Evolutionary conservation across 2,888 invertebrate species (phyloP), one percentile per base, ranked within the genome.

Genomic region (Lepeophtheirus nordmannii): DNA sequence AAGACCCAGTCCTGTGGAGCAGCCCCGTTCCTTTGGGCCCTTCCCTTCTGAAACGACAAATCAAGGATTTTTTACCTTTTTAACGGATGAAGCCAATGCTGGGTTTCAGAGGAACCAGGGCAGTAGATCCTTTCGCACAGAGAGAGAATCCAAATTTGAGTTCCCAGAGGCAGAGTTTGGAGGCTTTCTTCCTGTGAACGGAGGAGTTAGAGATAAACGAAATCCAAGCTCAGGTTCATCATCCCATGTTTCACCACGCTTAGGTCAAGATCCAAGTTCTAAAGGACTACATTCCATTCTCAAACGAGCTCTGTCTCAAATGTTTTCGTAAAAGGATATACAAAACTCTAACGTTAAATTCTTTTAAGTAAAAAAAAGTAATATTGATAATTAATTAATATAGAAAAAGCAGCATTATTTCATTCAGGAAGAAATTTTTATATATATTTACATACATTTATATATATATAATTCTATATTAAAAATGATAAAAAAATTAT

Each of bases 131-230:
- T 46, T 46, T 46, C 53, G 53, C 5, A 46, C 53, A 17, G 53
- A 46, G 8, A 46, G 53, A 8, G 53, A 46, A 3, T 46, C 53
- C 14, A 7, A 62, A 38, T 63, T 37, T 38, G 22, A 63, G 10
- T 63, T 63, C 9, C 63, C 63, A 1, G 23, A 23, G 22, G 56
- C 63, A 12, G 63, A 63, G 22, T 63, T 63, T 56, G 63, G 63
- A 14, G 63, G 63, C 1, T 63, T 63, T n/a, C 53, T 63, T 11
- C 63, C 63, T 23, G 38, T 63, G 62, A 40, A 37, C 14, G 53
- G 53, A 17, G 53, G 17, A n/a, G 53, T n/a, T n/a, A 17, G 17
- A 46, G 53, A 17, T 46, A 46, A 46, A 14, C 17, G 14, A n/a
- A 30, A 30, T 30, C 30, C 30, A 30, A 30, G 7, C 30, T 30